Base-by-base conservation (phyloP, 2,113 vertebrate genomes). In the Lipotes vexillifer region DNA sequence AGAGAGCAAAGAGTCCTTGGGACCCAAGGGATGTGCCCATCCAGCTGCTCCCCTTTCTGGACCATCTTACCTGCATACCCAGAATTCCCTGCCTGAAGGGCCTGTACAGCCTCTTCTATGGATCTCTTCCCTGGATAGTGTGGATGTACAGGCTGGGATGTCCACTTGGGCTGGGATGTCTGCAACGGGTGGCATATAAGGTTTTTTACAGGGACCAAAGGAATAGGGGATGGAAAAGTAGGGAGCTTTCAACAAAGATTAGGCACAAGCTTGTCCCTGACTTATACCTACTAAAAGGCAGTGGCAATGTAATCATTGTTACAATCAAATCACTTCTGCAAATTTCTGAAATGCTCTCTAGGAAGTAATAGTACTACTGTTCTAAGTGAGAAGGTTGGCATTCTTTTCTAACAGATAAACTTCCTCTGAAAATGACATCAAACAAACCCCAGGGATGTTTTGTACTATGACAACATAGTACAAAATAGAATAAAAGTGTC, bases 401-500 rank as follows among this genome's bases (percentile, higher is more conserved):
- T 69, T 65, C 38, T 77, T 63, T 84, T 84, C 68, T 93, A 41
- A 72, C 29, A 52, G 46, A 66, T 46, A 69, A 72, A 33, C 36
- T 93, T 93, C 83, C 52, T 91, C 68, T 84, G 81, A 78, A 63
- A 44, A 88, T 94, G 61, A 31, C 31, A 71, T 83, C 61, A 87
- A 75, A 84, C 27, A 87, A 96, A 88, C 46, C 21, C 33, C 36
- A 96, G 69, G 33, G 63, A 49, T 65, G 41, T n/a, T 93, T 78
- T 95, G 57, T 71, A n/a, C 33, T 72, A 33, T 78, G 21, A 25
- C 21, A 83, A 27, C 6, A 81, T 46, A 63, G 44, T 46, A 46
- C 44, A 46, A 46, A 36, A 49, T 57, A 36, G 21, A 87, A 82
- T 41, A 66, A 92, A 95, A 86, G 27, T 8, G 0, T 25, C 18